Percentiles rank a stretch among this genome's conserved stretches.
Evolutionary conservation across 2,113 vertebrate species (phyloP).

Genomic region (Ptychochromis oligacanthus): DNA sequence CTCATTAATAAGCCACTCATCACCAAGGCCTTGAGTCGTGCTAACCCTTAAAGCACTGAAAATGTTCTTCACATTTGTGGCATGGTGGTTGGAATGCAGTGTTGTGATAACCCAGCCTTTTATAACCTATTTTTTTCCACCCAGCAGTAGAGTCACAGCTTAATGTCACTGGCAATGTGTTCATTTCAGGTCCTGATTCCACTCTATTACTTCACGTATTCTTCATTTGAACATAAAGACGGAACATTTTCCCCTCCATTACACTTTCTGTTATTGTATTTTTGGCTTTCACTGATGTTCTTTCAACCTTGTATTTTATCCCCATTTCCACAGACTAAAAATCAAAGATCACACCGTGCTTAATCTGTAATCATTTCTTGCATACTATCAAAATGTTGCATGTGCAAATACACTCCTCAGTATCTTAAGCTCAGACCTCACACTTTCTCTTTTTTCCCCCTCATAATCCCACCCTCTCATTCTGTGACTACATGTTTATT

Average conservation of each 20-base stretch:
- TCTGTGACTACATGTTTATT: slow-evolving; percentile 26
- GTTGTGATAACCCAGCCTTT: neutral
- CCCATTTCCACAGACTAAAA: neutral
- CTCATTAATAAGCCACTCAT: too few species aligned
- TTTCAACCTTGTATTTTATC: neutral
- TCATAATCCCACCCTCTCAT: slow-evolving; percentile 10
- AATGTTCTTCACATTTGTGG: neutral
- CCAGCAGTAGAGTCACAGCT: slow-evolving; percentile 5
- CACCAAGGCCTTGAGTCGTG: neutral
- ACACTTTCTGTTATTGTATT: neutral
- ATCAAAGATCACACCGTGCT: neutral
- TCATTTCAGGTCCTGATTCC: neutral
- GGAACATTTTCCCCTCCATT: neutral
- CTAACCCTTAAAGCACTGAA: neutral
- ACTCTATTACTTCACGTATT: neutral
- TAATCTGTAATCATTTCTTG: slow-evolving; percentile 9
- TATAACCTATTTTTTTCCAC: neutral
- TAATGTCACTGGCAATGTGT: neutral
- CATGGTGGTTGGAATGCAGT: neutral
- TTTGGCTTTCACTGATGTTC: neutral
- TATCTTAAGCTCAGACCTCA: slow-evolving; percentile 6
- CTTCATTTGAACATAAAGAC: neutral
- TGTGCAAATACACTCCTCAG: neutral
- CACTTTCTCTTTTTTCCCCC: neutral
- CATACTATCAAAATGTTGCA: neutral